Percentiles rank a stretch among this genome's conserved stretches.
phyloP scores from a whole-genome alignment of 2,888 invertebrate species.

The Noctuana brunneofusca region DNA sequence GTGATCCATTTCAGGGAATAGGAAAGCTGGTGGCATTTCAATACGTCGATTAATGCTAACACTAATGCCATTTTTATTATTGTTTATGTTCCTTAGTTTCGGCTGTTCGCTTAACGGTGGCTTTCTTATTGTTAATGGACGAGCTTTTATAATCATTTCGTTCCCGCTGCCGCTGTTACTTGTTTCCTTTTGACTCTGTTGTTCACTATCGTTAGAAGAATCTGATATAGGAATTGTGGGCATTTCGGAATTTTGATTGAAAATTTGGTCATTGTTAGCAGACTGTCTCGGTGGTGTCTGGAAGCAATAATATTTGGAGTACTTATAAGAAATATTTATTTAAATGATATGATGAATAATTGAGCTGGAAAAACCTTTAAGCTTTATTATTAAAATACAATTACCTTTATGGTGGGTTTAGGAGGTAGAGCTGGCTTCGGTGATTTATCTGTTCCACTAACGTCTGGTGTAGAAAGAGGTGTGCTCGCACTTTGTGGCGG shows the following conservation, averaged over 20 bases:
- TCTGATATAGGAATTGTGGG: conserved; percentile 68
- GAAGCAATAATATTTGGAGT: conserved; percentile 40
- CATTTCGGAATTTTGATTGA: conserved; percentile 61
- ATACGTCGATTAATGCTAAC: conserved; percentile 88
- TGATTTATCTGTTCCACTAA: conserved; percentile 78
- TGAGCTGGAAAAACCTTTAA: neutral
- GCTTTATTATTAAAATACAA: neutral
- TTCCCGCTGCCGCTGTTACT: conserved; percentile 64
- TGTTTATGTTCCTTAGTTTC: conserved; percentile 85
- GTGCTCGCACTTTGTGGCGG: conserved; percentile 85
- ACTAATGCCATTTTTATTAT: conserved; percentile 83
- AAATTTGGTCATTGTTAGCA: conserved; percentile 66
- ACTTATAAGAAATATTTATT: neutral
- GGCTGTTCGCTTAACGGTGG: conserved; percentile 92
- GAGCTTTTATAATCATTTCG: conserved; percentile 87
- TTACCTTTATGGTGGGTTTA: conserved; percentile 88
- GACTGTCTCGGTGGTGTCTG: conserved; percentile 80
- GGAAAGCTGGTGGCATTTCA: conserved; percentile 92
- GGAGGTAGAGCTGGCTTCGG: conserved; percentile 91
- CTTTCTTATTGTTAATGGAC: conserved; percentile 92
- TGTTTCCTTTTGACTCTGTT: conserved; percentile 70
- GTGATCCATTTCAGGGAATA: conserved; percentile 89
- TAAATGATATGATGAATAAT: neutral
- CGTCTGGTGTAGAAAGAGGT: conserved; percentile 81
- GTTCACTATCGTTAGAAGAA: conserved; percentile 63